Evolutionary conservation across 2,888 invertebrate genomes (phyloP).

Genomic region (Acronicta leporina): DNA sequence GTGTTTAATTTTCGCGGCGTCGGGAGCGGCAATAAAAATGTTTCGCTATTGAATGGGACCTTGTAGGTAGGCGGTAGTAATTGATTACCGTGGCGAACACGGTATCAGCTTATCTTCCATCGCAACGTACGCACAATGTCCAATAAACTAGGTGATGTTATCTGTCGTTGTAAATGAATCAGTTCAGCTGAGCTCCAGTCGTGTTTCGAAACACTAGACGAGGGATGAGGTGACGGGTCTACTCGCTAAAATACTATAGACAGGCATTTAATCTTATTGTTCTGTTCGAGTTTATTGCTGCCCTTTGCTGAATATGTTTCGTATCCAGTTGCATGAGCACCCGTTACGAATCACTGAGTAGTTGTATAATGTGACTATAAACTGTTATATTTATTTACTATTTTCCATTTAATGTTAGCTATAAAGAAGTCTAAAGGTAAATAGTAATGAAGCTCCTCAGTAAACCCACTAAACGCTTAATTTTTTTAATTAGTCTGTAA

Average conservation of each 20-base stretch:
- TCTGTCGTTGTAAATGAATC: conserved; percentile 86
- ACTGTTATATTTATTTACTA: not conserved
- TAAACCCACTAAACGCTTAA: no score
- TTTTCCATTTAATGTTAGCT: no score
- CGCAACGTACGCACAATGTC: conserved; percentile 83
- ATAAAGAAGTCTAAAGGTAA: not conserved
- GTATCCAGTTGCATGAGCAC: conserved; percentile 44
- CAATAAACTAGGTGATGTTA: conserved; percentile 86
- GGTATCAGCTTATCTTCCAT: conserved; percentile 81
- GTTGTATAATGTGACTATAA: conserved; percentile 33
- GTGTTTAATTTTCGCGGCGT: conserved; percentile 79
- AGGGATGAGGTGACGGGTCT: conserved; percentile 43
- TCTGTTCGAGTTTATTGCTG: conserved; percentile 26
- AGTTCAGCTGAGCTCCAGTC: conserved; percentile 65
- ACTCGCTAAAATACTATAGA: conserved; percentile 26
- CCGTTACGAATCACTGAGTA: conserved; percentile 45
- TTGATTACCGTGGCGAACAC: conserved; percentile 81
- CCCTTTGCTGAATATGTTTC: conserved; percentile 46
- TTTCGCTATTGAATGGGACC: conserved; percentile 73
- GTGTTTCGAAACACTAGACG: conserved; percentile 58
- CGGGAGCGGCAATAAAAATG: conserved; percentile 78
- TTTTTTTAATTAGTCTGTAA: no score
- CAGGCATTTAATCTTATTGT: conserved; percentile 40
- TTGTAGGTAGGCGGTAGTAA: conserved; percentile 71
- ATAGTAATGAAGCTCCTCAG: no score